These are phyloP conservation scores for Aurelia coerulea DNA, from an alignment of 30 jellyfish, hydroid and myxozoan genomes.

Conservation along the genomic window DNA sequence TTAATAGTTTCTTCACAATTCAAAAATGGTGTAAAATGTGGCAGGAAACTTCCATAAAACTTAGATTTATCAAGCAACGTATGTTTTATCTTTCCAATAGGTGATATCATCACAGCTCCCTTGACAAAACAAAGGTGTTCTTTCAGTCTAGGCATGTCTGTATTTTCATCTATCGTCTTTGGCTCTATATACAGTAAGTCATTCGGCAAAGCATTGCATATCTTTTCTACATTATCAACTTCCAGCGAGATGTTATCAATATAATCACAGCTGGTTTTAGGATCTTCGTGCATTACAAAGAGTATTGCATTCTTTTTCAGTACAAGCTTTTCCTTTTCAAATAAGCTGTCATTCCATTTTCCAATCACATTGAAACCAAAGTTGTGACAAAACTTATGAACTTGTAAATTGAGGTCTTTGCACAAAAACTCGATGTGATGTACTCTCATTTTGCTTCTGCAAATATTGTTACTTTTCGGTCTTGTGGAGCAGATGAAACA, in stretches of 20 bases:
- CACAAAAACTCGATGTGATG: slow-evolving; percentile 84
- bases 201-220: slow-evolving; percentile 41
- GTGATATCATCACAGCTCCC: slow-evolving; percentile 81
- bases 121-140: slow-evolving; percentile 2
- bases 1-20: background rate
- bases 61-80: slow-evolving; percentile 61
- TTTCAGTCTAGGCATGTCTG: background rate
- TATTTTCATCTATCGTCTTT: background rate
- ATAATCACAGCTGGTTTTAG: slow-evolving; percentile 38
- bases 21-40: slow-evolving; percentile 45
- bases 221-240: slow-evolving; percentile 36
- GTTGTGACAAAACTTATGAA: slow-evolving; percentile 31
- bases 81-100: slow-evolving; percentile 82
- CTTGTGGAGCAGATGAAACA: too few relatives aligned
- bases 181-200: background rate
- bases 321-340: slow-evolving; percentile 42
- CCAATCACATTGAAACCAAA: slow-evolving; percentile 63
- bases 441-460: slow-evolving; percentile 52
- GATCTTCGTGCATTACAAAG: slow-evolving; percentile 62
- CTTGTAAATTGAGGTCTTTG: slow-evolving; percentile 56
- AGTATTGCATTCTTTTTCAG: slow-evolving; percentile 46
- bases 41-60: slow-evolving; percentile 73
- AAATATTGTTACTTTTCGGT: background rate
- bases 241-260: slow-evolving; percentile 84
- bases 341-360: slow-evolving; percentile 25